Base-by-base conservation (phyloP, 2,888 invertebrate genomes). In the Panzeria rudis region DNA sequence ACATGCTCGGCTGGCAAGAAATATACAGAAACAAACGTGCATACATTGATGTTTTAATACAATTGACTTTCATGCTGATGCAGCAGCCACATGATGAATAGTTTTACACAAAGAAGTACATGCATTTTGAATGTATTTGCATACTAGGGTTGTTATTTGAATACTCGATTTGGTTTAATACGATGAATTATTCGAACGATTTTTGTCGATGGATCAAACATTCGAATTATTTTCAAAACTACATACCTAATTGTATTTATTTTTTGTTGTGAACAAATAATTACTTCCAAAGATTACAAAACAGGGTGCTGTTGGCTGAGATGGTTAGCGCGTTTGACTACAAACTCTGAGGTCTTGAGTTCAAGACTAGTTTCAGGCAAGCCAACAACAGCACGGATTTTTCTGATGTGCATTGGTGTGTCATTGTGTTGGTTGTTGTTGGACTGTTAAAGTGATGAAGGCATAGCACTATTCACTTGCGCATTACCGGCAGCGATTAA, bases 31-130 rank as follows among this genome's bases (percentile, higher is more conserved):
- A 47, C 11, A 15, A 23, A 50, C 54, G 8, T 50, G n/a, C n/a
- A n/a, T n/a, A 15, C 29, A 61, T 73, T 61, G 52, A 52, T 52
- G 13, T 69, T 69, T 38, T 8, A 69, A 52, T 54, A 8, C 41
- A 59, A 44, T 59, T 59, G 9, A 44, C 54, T 38, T 52, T 64
- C 4, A 29, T 64, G 38, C 62, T 62, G 61, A 52, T 64, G 64
- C 76, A 44, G 76, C 44, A 66, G 32, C 44, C 50, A 54, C n/a
- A 50, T 41, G 41, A 54, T 1, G 20, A 54, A 44, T 20, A 59
- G 7, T 20, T 66, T 32, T 2, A 29, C 7, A 20, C 23, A 54
- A 23, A 54, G 11, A 59, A 11, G 29, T 25, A 17, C 20, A 59
- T 32, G 29, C 3, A 32, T 20, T 1, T 17, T 17, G 3, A 62